These are phyloP conservation scores for Balaeniceps rex DNA, from an alignment of 2,113 vertebrate genomes.

Conservation along the genomic window DNA sequence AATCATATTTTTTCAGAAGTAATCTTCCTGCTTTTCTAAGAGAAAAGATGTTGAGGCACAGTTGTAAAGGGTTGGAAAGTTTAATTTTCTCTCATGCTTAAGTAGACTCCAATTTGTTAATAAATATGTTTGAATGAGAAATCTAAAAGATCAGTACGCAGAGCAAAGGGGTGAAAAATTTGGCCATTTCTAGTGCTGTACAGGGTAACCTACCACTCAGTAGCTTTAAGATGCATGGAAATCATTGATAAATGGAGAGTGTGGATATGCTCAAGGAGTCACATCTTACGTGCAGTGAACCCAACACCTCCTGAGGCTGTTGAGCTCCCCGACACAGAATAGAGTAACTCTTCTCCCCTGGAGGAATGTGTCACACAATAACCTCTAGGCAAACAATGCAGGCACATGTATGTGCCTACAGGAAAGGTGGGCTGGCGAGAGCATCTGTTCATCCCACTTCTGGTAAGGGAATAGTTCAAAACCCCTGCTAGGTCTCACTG, in stretches of 20 bases:
- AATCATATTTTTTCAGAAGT: background rate
- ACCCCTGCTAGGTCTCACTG: background rate
- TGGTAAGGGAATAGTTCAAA: background rate
- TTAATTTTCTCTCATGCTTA: background rate
- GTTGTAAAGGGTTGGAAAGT: background rate
- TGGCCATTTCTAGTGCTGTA: background rate
- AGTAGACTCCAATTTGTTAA: background rate
- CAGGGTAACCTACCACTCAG: background rate
- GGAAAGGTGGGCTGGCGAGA: background rate
- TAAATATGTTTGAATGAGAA: background rate
- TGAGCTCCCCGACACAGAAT: background rate
- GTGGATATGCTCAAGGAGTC: background rate
- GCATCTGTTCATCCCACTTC: background rate
- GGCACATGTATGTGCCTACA: background rate
- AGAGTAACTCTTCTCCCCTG: rapidly evolving
- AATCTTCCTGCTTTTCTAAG: background rate
- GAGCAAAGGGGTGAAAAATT: background rate
- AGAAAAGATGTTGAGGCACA: background rate
- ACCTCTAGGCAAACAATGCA: background rate
- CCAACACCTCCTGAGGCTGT: rapidly evolving
- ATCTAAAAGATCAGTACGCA: background rate
- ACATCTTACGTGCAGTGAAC: rapidly evolving
- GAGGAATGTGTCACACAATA: background rate
- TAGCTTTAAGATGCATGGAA: background rate
- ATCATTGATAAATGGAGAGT: background rate